Base-by-base conservation (phyloP, 2,113 vertebrate species). In the Glareola pratincola region DNA sequence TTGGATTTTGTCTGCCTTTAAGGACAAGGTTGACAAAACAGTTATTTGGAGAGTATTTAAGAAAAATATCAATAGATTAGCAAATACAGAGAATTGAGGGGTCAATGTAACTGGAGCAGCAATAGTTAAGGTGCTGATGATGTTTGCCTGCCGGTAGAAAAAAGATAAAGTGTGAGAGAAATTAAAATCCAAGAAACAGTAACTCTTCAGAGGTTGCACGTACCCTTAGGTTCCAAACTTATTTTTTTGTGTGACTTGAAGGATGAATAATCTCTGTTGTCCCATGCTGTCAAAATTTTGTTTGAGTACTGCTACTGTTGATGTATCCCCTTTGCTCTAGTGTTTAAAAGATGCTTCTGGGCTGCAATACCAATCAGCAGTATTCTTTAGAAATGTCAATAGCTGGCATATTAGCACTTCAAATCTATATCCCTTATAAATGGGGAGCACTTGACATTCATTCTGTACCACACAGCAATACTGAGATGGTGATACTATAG, bases 361-460 rank as follows among this genome's bases (percentile, higher is more conserved):
- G 53, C 32, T 83, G 72, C 60, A 86, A 88, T 75, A 88, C 57
- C 62, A 94, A 88, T 93, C 92, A 94, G 30, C 67, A 59, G 74
- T 87, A 97, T 96, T 96, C 91, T 97, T 97, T 97, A 92, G 66
- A 97, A 97, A 97, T 94, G 95, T 97, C 96, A 97, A 92, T 93
- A 91, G 91, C 93, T 94, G 82, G 88, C 72, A 93, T 93, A 83
- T 84, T 94, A 96, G 60, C 89, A 90, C 95, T 97, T 97, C 92
- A 97, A 69, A 96, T 88, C 87, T 95, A 88, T 95, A 93, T 69
- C 41, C 72, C 77, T 64, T 90, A 85, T 87, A 94, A 92, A 92
- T 82, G 78, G 59, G 82, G 63, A 88, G 53, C 87, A 82, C 95
- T 96, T 97, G 96, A 95, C 95, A 96, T 97, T 97, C 81, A 82